A percentile compares a stretch with the other conserved stretches of the same genome.
Conservation (phyloP, 2,113 vertebrate species). For the Phalacrocorax brasilianus region DNA sequence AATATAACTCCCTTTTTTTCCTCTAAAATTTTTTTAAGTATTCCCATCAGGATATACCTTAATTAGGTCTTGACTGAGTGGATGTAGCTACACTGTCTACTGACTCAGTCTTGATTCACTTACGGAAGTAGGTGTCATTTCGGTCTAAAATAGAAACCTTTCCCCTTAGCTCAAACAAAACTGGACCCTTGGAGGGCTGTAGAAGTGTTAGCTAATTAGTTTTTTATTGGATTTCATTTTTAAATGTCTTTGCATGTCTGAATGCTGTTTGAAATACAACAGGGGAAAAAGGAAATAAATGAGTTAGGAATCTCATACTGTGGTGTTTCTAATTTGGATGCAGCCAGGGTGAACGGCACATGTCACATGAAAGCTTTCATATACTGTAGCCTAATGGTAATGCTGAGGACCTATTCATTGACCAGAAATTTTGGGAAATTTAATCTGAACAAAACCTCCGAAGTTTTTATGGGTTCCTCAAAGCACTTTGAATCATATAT, state of each 20-base stretch:
- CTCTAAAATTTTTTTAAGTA: not conserved
- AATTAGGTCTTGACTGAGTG: not conserved
- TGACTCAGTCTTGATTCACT: not conserved
- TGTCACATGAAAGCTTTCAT: not conserved
- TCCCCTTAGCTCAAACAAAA: not conserved
- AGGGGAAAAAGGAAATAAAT: not conserved
- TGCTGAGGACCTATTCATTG: not conserved
- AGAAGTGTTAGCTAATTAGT: not conserved
- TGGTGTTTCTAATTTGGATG: not conserved
- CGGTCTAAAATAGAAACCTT: not conserved
- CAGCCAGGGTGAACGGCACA: not conserved
- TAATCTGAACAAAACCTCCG: not conserved
- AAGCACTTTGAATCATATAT: not conserved
- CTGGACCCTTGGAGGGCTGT: not conserved
- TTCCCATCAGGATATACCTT: not conserved
- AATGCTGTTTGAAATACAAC: not conserved
- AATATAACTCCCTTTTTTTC: rapidly evolving
- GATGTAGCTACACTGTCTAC: not conserved
- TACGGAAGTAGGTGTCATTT: not conserved
- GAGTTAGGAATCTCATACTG: not conserved
- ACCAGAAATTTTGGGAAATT: not conserved
- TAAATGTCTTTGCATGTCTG: not conserved
- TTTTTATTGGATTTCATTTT: not conserved
- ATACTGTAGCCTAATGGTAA: not conserved
- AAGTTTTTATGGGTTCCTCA: not conserved